These are phyloP conservation scores for Eupithecia abbreviata DNA, from an alignment of 2,888 invertebrate genomes.

Conservation along the genomic window DNA sequence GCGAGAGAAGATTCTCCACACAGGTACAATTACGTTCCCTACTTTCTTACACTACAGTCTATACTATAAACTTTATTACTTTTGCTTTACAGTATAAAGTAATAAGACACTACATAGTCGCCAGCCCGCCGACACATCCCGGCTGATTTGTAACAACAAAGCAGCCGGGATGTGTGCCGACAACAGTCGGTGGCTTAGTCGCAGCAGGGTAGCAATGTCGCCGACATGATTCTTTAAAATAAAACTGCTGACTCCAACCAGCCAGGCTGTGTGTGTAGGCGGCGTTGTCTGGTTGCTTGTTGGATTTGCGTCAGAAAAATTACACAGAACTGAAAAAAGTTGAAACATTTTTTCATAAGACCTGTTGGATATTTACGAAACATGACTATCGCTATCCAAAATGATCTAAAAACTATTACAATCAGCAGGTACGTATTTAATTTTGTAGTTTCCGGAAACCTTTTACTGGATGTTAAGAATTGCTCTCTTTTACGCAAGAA, in stretches of 20 bases:
- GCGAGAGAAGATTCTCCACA: conserved; percentile 93
- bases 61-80: background rate
- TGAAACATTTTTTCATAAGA: background rate
- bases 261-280: background rate
- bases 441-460: background rate
- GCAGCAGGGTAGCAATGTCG: background rate
- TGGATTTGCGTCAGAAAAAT: background rate
- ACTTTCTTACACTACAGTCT: background rate
- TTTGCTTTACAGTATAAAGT: too few species aligned
- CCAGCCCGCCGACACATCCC: background rate
- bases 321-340: background rate
- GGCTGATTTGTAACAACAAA: too few species aligned
- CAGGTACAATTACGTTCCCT: conserved; percentile 85
- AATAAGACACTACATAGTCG: background rate
- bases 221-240: background rate
- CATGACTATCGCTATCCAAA: background rate
- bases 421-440: background rate
- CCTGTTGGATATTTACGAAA: background rate
- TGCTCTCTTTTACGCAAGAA: background rate
- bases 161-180: too few species aligned
- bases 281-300: background rate
- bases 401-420: background rate
- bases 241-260: background rate
- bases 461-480: background rate
- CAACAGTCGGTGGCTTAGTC: too few species aligned